These are phyloP conservation scores for Tenthredo distinguenda DNA, from an alignment of 2,888 invertebrate genomes.

Conservation along the genomic window DNA sequence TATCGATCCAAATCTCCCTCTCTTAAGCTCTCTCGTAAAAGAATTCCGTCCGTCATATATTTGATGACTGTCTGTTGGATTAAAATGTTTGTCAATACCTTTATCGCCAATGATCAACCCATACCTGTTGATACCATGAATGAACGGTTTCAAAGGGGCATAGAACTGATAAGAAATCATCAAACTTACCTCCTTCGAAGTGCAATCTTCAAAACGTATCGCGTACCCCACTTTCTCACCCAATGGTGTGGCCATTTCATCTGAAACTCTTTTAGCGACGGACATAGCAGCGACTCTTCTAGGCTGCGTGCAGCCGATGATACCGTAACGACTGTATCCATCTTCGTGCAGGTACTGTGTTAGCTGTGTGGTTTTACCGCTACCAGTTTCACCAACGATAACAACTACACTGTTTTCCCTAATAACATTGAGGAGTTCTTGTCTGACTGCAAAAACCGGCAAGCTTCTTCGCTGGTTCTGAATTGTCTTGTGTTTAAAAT, in stretches of 20 bases:
- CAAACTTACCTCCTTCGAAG: conserved; percentile 85
- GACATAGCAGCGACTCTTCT: conserved; percentile 99
- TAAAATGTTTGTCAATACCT: conserved; percentile 61
- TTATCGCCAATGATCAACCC: conserved; percentile 7
- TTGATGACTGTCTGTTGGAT: conserved; percentile 89
- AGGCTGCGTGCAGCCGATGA: conserved; percentile 99
- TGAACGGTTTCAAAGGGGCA: neutral
- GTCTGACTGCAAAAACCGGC: conserved; percentile 97
- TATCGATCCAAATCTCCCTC: conserved; percentile 98
- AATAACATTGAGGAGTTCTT: conserved; percentile 94
- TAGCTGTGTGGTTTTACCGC: conserved; percentile 98
- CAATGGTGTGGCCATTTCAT: conserved; percentile 95
- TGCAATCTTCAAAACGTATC: conserved; percentile 99
- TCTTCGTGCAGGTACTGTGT: conserved; percentile 99
- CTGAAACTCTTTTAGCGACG: conserved; percentile 98
- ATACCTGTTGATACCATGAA: conserved; percentile 4
- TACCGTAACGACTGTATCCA: conserved; percentile 94
- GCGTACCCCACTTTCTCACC: conserved; percentile 98
- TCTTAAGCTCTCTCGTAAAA: conserved; percentile 95
- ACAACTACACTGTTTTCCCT: conserved; percentile 96
- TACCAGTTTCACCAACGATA: conserved; percentile 97
- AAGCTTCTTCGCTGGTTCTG: conserved; percentile 93
- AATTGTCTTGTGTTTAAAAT: conserved; percentile 91
- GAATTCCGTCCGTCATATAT: conserved; percentile 99
- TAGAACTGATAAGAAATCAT: conserved; percentile 32